Conservation (phyloP, 1,140 invertebrate genomes). For the Agrilus planipennis region DNA sequence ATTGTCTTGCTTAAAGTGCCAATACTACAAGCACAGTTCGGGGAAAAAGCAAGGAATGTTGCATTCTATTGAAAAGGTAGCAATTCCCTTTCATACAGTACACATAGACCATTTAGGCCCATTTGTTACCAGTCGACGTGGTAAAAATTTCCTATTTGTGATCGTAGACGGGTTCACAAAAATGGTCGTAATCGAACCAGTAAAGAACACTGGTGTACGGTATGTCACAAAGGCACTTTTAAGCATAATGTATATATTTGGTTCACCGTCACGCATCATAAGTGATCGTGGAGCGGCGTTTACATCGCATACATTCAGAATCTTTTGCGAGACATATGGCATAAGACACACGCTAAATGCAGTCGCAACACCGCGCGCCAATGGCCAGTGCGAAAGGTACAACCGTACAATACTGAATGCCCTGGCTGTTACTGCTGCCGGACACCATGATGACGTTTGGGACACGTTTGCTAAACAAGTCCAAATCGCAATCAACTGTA, state of each 20-base stretch:
- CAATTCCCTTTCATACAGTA: constrained; percentile 2
- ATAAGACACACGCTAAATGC: constrained; percentile 2
- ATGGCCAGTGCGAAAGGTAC: background rate
- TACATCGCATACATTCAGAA: background rate
- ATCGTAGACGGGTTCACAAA: constrained; percentile 29
- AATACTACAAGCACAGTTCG: constrained; percentile 19
- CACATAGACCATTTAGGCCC: constrained; percentile 5
- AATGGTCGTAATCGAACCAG: constrained; percentile 6
- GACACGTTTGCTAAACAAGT: constrained; percentile 1
- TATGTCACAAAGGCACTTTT: background rate
- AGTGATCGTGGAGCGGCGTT: constrained; percentile 4
- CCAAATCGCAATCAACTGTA: background rate
- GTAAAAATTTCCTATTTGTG: constrained; percentile 20
- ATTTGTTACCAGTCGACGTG: constrained; percentile 16
- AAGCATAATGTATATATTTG: background rate
- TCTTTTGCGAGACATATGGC: too few relatives aligned
- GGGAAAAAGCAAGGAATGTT: constrained; percentile 12
- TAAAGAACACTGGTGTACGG: background rate
- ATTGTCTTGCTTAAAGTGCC: constrained; percentile 19
- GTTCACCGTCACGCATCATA: background rate
- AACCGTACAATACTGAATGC: constrained; percentile 8
- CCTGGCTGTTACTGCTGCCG: constrained; percentile 2
- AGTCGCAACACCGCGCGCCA: background rate
- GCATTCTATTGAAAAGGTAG: constrained; percentile 1
- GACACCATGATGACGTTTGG: background rate